Percentiles rank a stretch among this genome's conserved stretches.
These are phyloP conservation scores for Monochamus alternatus DNA, from an alignment of 2,888 invertebrate genomes.

Conservation along the genomic window DNA sequence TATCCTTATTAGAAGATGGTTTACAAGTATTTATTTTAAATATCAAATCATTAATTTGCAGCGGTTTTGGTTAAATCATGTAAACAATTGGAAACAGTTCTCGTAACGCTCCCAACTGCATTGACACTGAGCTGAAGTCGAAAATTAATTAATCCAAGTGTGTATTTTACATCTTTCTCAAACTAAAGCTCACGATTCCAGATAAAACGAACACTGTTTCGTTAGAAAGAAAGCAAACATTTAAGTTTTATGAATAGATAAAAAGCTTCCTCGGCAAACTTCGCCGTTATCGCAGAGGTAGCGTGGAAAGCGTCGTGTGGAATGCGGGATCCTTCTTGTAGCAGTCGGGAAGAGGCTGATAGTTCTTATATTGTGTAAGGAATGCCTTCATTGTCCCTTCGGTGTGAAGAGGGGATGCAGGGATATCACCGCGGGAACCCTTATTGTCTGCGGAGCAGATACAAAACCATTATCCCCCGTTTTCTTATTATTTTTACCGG, in stretches of 20 bases:
- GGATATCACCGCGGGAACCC: conserved; percentile 26
- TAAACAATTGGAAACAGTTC: too few relatives aligned
- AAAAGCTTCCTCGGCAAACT: conserved; percentile 45
- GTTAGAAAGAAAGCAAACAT: conserved; percentile 30
- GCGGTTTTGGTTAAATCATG: too few relatives aligned
- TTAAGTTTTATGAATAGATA: conserved; percentile 54
- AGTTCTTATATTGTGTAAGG: conserved; percentile 50
- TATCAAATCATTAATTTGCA: too few relatives aligned
- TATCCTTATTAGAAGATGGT: too few relatives aligned
- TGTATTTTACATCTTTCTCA: too few relatives aligned
- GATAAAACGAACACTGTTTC: conserved; percentile 39
- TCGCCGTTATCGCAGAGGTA: conserved; percentile 45
- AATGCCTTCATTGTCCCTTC: conserved; percentile 42
- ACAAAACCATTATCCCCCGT: conserved; percentile 34
- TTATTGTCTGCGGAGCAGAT: conserved; percentile 39
- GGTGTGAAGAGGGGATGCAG: conserved; percentile 22
- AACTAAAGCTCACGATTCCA: conserved; percentile 26
- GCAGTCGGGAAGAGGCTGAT: conserved; percentile 39
- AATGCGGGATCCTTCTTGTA: conserved; percentile 33
- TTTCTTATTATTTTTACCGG: conserved; percentile 25
- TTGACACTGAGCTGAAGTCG: too few relatives aligned
- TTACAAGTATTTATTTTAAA: too few relatives aligned
- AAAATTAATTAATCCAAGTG: too few relatives aligned
- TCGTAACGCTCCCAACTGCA: too few relatives aligned
- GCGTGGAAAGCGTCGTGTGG: conserved; percentile 42